Base-by-base conservation (phyloP, 2,113 vertebrate species). In the Aldabrachelys gigantea region DNA sequence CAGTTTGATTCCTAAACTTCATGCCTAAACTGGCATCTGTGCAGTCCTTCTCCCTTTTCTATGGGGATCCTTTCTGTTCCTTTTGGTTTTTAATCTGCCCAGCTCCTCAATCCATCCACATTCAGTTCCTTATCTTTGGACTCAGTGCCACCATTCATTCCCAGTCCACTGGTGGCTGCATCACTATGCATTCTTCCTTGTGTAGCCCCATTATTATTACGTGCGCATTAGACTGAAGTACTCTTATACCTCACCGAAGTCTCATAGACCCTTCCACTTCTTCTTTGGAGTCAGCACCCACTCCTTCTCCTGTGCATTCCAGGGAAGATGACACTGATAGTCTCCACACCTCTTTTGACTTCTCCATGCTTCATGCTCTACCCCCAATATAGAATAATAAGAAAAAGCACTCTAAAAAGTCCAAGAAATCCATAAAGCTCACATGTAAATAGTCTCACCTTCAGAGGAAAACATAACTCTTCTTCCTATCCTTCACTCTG, bases 241-340 rank as follows among this genome's bases (percentile, higher is more conserved):
- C 31, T 65, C 31, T 65, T 65, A 65, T 35, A n/a, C 7, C 31
- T 65, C 31, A 35, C 62, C 31, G 35, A 65, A 65, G 62, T 65
- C 62, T 65, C 62, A 35, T 17, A 65, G 62, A 65, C 13, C 31
- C 31, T 65, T 65, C 31, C 31, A 65, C 31, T 65, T 65, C 62
- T 62, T 62, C 29, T 16, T 65, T 65, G 31, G 31, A 65, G 31
- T 17, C 31, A 19, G 59, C 62, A 35, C 29, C 31, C 31, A 35
- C 31, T 35, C 62, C 62, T 65, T 35, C 62, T 65, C 31, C 31
- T 65, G 4, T 17, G 13, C 7, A 16, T 35, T 96, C 94, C 87
- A 95, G 95, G 97, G 92, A 97, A 92, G 94, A 95, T 76, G 89
- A 94, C 92, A 96, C 24, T 87, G 86, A 41, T 89, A 75, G 21